Evolutionary conservation across 2,888 invertebrate genomes (phyloP), one percentile per base, ranked within the genome.

Genomic region (Agonum fuliginosum): DNA sequence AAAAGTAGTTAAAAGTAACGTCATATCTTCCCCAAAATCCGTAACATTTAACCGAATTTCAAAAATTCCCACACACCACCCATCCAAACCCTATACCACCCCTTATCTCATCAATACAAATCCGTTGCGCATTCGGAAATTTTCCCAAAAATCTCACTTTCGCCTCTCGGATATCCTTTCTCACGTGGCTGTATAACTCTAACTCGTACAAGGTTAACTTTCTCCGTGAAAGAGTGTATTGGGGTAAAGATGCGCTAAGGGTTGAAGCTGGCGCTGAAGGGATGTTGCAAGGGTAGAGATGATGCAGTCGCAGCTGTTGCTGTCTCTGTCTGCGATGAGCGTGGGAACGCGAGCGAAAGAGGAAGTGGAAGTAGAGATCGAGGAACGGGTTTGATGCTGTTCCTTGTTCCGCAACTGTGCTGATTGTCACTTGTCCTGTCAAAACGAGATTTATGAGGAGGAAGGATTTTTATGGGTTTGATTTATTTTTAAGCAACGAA

Each of bases 161-260:
- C 46, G 17, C 14, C 27, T 24, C 27, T 30, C 58, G 58, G 24
- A 65, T 65, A 74, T 74, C 74, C 74, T 65, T 74, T 74, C 51
- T 43, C 22, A 48, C 14, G 6, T 65, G 14, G 34, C 20, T n/a
- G n/a, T n/a, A n/a, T n/a, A n/a, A n/a, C n/a, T n/a, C n/a, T n/a
- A 73, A 62, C 37, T 58, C 41, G 62, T 22, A 34, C 74, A 65
- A 74, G 74, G 74, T 41, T 22, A 58, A 74, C 74, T 74, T 74
- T 74, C 74, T 62, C 74, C 74, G 12, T 62, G 62, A 74, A 74
- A 62, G 62, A 37, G 30, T 37, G 14, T 22, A 62, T 74, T 74
- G 74, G 74, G 74, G 74, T 74, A 74, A 74, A 74, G 74, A 74
- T 74, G 74, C 41, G 46, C 58, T 17, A 41, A 48, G 30, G 58